Conservation (phyloP, 2,888 invertebrate genomes). For the Agonopterix heracliana region DNA sequence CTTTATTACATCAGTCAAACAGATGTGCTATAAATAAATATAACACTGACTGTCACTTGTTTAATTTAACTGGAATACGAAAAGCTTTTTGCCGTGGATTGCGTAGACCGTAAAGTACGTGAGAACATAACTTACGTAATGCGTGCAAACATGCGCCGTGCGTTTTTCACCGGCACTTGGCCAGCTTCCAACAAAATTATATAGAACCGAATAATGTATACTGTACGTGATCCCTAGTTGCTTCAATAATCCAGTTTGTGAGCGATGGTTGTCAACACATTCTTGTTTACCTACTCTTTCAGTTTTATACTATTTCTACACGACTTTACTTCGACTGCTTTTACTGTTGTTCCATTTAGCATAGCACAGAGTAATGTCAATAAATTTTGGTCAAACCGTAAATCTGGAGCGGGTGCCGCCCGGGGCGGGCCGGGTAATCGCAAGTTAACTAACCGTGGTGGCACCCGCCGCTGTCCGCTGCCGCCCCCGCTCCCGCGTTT, state of each 20-base stretch:
- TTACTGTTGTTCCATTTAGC: no score
- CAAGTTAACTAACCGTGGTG: conserved; percentile 47
- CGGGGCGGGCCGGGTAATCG: conserved; percentile 27
- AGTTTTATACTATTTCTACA: no score
- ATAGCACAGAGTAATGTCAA: conserved; percentile 11
- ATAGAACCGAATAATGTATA: conserved; percentile 6
- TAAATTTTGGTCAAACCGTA: conserved; percentile 26
- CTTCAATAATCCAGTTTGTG: background rate
- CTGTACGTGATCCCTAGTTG: background rate
- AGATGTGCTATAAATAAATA: no score
- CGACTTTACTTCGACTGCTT: no score
- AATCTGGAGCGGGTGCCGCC: conserved; percentile 22
- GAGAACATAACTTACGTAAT: conserved; percentile 18
- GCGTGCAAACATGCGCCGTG: conserved; percentile 22
- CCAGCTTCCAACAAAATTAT: conserved; percentile 27
- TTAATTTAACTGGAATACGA: background rate
- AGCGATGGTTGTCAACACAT: no score
- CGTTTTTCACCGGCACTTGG: conserved; percentile 27
- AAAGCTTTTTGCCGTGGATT: conserved; percentile 3
- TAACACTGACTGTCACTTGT: no score
- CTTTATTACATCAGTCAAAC: no score
- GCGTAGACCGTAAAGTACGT: conserved; percentile 10
- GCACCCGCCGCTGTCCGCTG: conserved; percentile 19
- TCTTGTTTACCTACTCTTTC: no score
- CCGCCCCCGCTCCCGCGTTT: conserved; percentile 18